Evolutionary conservation across 1,140 invertebrate genomes (phyloP).

Genomic region (Wiebesia pumilae): DNA sequence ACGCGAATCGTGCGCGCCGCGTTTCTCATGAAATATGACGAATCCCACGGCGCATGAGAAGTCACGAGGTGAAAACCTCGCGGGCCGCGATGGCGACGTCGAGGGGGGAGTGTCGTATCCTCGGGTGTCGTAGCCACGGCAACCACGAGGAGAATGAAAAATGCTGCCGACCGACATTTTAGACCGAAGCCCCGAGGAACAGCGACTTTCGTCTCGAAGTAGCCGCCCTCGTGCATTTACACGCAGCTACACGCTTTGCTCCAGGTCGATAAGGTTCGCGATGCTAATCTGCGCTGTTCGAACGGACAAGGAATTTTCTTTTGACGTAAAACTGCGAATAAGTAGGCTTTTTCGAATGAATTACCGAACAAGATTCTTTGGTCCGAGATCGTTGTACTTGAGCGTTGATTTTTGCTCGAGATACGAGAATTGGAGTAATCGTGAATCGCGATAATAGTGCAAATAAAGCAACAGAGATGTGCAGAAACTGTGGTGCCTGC

Average conservation of each 20-base stretch:
- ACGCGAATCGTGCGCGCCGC: neutral
- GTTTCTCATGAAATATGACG: conserved; percentile 24
- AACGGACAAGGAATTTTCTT: no score
- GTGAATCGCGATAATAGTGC: neutral
- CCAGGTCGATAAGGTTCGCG: neutral
- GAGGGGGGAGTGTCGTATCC: neutral
- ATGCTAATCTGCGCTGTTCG: neutral
- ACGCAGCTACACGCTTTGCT: neutral
- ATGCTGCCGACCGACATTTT: no score
- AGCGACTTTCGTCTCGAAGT: neutral
- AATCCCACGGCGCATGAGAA: conserved; percentile 43
- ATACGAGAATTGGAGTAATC: neutral
- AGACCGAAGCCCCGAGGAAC: neutral
- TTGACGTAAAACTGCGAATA: no score
- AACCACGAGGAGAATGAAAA: no score
- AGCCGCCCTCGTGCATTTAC: no score
- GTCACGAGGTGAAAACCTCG: conserved; percentile 32
- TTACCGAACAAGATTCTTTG: neutral
- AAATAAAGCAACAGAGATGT: neutral
- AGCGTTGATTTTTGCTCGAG: neutral
- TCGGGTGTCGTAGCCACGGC: no score
- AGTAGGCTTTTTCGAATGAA: no score
- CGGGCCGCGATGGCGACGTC: neutral
- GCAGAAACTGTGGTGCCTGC: neutral
- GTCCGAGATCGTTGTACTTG: neutral